Evolutionary conservation across 2,888 invertebrate species (phyloP).

Genomic region (Himalopsyche tibetana): DNA sequence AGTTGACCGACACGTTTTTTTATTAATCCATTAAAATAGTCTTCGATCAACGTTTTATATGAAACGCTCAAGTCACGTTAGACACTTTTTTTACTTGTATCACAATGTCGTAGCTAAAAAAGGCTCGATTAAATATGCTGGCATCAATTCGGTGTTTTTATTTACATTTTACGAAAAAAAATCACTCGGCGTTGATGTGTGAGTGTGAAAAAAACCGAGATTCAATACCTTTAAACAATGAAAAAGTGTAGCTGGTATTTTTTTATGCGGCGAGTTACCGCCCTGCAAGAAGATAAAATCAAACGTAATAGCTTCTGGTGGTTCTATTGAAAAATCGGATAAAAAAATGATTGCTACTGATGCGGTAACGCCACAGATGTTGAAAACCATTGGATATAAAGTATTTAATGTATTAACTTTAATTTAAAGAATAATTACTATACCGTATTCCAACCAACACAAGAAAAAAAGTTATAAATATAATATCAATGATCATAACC

Average conservation of each 20-base stretch:
- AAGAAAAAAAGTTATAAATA: too few species aligned
- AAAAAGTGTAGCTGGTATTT: not conserved
- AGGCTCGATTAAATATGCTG: not conserved
- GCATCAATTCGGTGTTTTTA: conserved; percentile 9
- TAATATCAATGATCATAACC: too few species aligned
- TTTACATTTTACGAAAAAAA: conserved; percentile 10
- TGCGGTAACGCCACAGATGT: not conserved
- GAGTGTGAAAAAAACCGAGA: not conserved
- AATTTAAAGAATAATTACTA: too few species aligned
- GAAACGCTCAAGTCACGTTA: too few species aligned
- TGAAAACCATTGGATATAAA: not conserved
- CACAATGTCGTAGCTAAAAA: not conserved
- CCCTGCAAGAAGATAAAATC: conserved; percentile 15
- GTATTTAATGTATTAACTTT: too few species aligned
- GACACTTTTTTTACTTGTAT: too few species aligned
- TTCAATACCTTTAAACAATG: conserved; percentile 13
- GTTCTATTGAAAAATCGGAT: conserved; percentile 34
- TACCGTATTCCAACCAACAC: too few species aligned
- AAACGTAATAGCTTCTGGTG: conserved; percentile 26
- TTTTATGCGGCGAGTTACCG: conserved; percentile 7
- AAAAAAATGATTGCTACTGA: conserved; percentile 33
- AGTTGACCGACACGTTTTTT: too few species aligned
- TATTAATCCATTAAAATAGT: too few species aligned
- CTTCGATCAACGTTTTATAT: too few species aligned
- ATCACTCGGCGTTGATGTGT: not conserved